Evolutionary conservation across 2,797 vertebrate species (phyloP).

Genomic region (Rhabdophis nuchalis): DNA sequence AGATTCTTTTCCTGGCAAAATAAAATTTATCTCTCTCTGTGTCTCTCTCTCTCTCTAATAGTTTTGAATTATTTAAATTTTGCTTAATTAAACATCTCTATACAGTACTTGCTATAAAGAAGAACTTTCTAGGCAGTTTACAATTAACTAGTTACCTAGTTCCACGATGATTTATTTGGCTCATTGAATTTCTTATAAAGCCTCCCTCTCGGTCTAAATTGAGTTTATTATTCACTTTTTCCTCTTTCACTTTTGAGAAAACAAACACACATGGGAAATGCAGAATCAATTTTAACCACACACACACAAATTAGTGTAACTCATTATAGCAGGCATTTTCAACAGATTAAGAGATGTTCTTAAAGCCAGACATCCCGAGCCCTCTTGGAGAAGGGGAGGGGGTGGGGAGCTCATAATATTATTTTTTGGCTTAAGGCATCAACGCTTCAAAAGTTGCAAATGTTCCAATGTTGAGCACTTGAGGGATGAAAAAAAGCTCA

Average conservation of each 20-base stretch:
- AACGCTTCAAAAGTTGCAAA: slow-evolving; percentile 6
- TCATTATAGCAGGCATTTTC: neutral
- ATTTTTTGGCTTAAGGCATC: neutral
- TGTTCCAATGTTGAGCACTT: neutral
- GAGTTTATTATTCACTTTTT: neutral
- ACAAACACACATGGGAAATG: neutral
- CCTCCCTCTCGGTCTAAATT: neutral
- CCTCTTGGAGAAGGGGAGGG: neutral
- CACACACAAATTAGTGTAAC: neutral
- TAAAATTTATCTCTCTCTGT: neutral
- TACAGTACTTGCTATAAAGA: neutral
- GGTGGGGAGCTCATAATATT: neutral
- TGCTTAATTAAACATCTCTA: neutral
- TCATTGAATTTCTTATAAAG: neutral
- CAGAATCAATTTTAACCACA: neutral
- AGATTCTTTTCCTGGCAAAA: neutral
- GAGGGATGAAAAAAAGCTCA: neutral
- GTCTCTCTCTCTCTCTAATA: neutral
- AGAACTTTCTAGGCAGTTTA: neutral
- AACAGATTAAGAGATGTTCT: neutral
- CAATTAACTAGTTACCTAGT: neutral
- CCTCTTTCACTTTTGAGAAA: neutral
- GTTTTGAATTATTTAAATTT: neutral
- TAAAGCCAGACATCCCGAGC: neutral
- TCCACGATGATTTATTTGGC: neutral